Evolutionary conservation across 2,797 vertebrate genomes (phyloP), one percentile per base, ranked within the genome.

Genomic region (Urocyon cinereoargenteus): DNA sequence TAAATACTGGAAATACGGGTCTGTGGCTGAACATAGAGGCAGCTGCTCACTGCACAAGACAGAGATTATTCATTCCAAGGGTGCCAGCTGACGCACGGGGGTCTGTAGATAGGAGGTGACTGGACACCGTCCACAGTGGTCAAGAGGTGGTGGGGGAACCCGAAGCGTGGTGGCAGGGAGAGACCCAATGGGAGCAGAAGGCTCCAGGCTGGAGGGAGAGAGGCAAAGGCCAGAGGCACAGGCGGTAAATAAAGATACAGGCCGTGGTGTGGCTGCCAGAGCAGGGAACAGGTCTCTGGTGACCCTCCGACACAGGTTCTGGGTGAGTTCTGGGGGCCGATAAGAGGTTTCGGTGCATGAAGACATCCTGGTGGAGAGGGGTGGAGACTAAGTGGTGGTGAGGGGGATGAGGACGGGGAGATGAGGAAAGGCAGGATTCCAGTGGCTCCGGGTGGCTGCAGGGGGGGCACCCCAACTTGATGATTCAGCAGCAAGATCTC

Each of bases 161-260:
- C 24, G 49, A 18, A 28, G 66, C n/a, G 14, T 1, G 2, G 34
- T 19, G 22, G 59, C 18, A 5, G 31, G 90, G 82, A 40, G 40
- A 51, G 6, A 49, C 11, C 13, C 31, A 68, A 0, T 0, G 18
- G 59, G 57, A 49, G 34, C 3, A 26, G 77, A 85, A 51, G 40
- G 59, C 51, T 72, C 78, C 49, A 2, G 82, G 1, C 1, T 2
- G 3, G 12, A 21, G 55, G 21, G 34, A 2, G 1, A 8, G 15
- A 36, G 3, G 0, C 18, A n/a, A 28, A 2, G 59, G 53, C 26
- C 13, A 12, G 13, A 1, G 9, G 84, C 0, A 4, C 2, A n/a
- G 26, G 66, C 4, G 3, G 31, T 53, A 51, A 22, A 16, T 18
- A 3, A 55, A 75, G 31, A 53, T 0, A 4, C 21, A 34, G 55